Percentiles rank a stretch among this genome's conserved stretches.
Evolutionary conservation across 2,888 invertebrate species (phyloP).

Genomic region (Acanthopleura granulata): DNA sequence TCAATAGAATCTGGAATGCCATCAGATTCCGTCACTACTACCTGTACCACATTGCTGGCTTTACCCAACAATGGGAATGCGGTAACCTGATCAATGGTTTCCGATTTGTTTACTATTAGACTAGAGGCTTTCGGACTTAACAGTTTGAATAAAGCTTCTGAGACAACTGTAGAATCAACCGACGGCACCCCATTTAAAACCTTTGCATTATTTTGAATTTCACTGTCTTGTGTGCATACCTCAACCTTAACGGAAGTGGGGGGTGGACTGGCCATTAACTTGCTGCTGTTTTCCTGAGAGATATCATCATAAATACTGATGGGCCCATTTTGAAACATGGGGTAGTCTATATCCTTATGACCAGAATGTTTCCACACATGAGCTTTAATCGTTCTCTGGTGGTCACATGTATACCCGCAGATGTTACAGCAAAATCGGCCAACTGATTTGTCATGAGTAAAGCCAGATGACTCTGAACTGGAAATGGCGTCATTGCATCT

Average conservation of each 20-base stretch:
- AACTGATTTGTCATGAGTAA: conserved; percentile 43
- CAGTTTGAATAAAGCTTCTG: background rate
- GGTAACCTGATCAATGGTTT: background rate
- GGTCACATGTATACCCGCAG: conserved; percentile 66
- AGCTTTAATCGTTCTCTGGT: conserved; percentile 66
- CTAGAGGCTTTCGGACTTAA: background rate
- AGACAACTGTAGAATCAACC: background rate
- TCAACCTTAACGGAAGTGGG: background rate
- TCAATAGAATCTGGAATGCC: background rate
- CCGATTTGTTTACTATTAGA: background rate
- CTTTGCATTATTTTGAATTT: background rate
- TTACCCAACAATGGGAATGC: background rate
- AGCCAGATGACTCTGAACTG: conserved; percentile 28
- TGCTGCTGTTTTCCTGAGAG: background rate
- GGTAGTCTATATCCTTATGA: conserved; percentile 64
- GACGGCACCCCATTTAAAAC: background rate
- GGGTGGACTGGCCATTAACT: background rate
- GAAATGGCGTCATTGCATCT: background rate
- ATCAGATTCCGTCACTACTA: background rate
- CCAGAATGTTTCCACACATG: conserved; percentile 69
- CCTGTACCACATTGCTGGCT: background rate
- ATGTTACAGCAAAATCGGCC: conserved; percentile 62
- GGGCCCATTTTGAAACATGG: conserved; percentile 67
- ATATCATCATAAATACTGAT: conserved; percentile 61
- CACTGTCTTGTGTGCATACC: background rate